Evolutionary conservation across 2,888 invertebrate species (phyloP).

Genomic region (Phyllotreta striolata): DNA sequence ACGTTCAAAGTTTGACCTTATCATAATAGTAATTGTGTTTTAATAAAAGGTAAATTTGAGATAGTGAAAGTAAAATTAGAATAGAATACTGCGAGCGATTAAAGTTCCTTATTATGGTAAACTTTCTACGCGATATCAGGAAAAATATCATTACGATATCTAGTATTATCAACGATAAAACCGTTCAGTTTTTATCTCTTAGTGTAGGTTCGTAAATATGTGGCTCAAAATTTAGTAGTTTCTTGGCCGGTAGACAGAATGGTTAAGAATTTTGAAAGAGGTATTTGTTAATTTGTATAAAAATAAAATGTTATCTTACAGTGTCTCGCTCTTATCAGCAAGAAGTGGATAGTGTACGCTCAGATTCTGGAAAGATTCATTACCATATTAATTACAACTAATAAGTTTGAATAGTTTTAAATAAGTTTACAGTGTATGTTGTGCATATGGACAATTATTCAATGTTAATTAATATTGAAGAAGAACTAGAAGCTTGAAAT

Average conservation of each 20-base stretch:
- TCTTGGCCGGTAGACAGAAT: conserved; percentile 18
- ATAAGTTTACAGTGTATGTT: conserved; percentile 10
- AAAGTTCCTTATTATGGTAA: conserved; percentile 17
- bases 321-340: conserved; percentile 40
- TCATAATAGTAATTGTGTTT: conserved; percentile 25
- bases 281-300: conserved; percentile 34
- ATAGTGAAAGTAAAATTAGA: conserved; percentile 32
- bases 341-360: conserved; percentile 33
- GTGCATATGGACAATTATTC: conserved; percentile 6
- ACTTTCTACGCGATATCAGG: conserved; percentile 25
- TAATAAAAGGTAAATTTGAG: conserved; percentile 24
- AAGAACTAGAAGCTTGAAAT: conserved; percentile 25
- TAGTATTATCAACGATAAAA: conserved; percentile 32
- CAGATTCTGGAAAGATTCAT: conserved; percentile 24
- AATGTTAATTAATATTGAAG: conserved; percentile 20
- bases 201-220: conserved; percentile 23
- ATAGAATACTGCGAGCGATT: conserved; percentile 9
- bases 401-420: conserved; percentile 3
- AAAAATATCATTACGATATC: conserved; percentile 8
- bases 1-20: not conserved
- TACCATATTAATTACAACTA: conserved; percentile 7
- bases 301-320: conserved; percentile 37
- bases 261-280: conserved; percentile 21
- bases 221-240: not conserved
- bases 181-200: conserved; percentile 27